A percentile compares a stretch with the other conserved stretches of the same genome.
These are phyloP conservation scores for Akabosia matsudoensis DNA, from an alignment of 1,140 invertebrate species.

Conservation along the genomic window DNA sequence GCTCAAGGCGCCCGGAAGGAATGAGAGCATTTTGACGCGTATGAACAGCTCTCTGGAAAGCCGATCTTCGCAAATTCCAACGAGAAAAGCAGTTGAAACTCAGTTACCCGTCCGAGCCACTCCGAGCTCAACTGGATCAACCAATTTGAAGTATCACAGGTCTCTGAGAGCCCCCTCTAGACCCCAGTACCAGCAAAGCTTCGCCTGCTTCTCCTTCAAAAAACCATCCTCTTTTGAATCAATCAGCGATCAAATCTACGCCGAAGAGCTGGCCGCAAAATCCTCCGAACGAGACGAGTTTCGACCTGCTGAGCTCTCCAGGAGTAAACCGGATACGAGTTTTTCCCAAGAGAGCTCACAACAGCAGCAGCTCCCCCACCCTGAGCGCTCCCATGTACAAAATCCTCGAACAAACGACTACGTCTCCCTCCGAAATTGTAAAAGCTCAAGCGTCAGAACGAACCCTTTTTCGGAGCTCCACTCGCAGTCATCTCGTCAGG, in stretches of 20 bases:
- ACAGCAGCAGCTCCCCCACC: not conserved
- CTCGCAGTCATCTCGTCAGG: not conserved
- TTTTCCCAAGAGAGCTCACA: too few relatives aligned
- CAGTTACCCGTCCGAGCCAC: not conserved
- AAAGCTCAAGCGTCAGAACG: not conserved
- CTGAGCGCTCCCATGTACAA: not conserved
- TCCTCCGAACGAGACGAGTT: not conserved
- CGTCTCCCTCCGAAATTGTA: not conserved
- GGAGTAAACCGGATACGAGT: not conserved
- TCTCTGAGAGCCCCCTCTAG: slow-evolving; percentile 38
- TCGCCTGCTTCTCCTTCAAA: slow-evolving; percentile 44
- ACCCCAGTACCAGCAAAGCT: slow-evolving; percentile 36
- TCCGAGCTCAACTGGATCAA: not conserved
- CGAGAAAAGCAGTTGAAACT: not conserved
- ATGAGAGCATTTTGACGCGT: not conserved
- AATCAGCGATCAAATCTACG: slow-evolving; percentile 28
- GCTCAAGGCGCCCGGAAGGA: slow-evolving; percentile 21
- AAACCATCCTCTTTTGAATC: slow-evolving; percentile 44
- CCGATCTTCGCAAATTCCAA: not conserved
- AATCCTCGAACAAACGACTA: not conserved
- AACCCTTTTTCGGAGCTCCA: not conserved
- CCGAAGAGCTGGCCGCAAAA: not conserved
- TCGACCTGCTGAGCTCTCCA: not conserved
- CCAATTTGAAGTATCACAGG: slow-evolving; percentile 39
- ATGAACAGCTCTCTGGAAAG: not conserved